Base-by-base conservation (phyloP, 2,888 invertebrate genomes). In the Cecidostiba fungosa region DNA sequence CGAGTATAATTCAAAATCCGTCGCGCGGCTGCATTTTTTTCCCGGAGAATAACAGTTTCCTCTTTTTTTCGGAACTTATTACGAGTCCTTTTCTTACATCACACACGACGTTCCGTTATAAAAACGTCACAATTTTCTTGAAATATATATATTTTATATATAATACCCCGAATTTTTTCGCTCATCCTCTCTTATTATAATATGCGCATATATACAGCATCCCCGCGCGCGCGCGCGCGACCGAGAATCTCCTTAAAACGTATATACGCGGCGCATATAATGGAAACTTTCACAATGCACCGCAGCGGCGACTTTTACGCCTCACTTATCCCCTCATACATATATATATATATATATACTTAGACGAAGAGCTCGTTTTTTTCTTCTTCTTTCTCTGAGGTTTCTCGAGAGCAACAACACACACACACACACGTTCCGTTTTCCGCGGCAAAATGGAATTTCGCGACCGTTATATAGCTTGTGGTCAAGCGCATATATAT, bases 241-340 rank as follows among this genome's bases (percentile, higher is more conserved):
- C 70, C 80, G 73, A 73, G 81, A 10, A 59, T 32, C 50, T 23
- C 6, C 54, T 59, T n/a, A 59, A 50, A 59, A 59, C 23, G n/a
- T n/a, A n/a, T n/a, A 8, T 8, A n/a, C 54, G n/a, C 23, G 82
- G 74, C 86, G 1, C 10, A 12, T 43, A 88, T 87, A 87, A 82
- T 82, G 87, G 87, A 72, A 77, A 77, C 83, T 77, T 77, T 83
- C 83, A 77, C 77, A 77, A 70, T 77, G 59, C 39, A 32, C 70
- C 54, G 66, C 47, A 43, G 12, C 66, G 16, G 19, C 19, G 59
- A 74, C 73, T 81, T 74, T 81, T 74, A 43, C 50, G 73, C 74
- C 50, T 39, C 80, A 32, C 72, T 80, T 70, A 50, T 59, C 36
- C 16, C 66, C 66, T 66, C 66, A n/a, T 69, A 29, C 26, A 50